Evolutionary conservation across 1,140 invertebrate species (phyloP), one percentile per base, ranked within the genome.

Genomic region (Adoxophyes honmai): DNA sequence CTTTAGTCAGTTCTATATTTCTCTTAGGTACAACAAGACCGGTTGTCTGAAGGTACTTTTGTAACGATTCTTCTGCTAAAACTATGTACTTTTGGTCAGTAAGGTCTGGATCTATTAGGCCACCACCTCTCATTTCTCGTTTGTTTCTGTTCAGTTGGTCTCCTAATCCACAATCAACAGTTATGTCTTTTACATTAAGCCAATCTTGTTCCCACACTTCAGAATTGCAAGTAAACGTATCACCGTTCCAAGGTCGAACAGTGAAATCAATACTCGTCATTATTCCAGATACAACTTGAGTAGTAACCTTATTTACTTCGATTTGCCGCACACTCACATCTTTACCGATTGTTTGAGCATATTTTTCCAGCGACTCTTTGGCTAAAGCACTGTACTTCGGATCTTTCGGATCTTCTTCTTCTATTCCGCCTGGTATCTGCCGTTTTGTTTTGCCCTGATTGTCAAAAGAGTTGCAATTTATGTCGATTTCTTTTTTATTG

Each of bases 211-310:
- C 64, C 61, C 63, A 75, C 42, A 80, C 48, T 16, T 60, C 55
- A 7, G 80, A 75, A 48, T 60, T 34, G 16, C 79, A 81, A 7
- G 21, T 38, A 21, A 74, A 52, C 39, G 57, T 39, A 18, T 65
- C 52, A n/a, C n/a, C 42, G 10, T 59, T 58, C 48, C 39, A 5
- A 35, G 62, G 55, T 10, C 37, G 34, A 52, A 75, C 59, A 16
- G 42, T 64, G 52, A 81, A 83, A 28, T 67, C 16, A 34, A 83
- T 68, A 37, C 3, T 52, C 0, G 68, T 81, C 10, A 63, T n/a
- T 6, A 13, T 37, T 7, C 64, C 67, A 37, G 66, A 33, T 13
- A 73, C 70, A 2, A 68, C 52, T 36, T 68, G 63, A 1, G 34
- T 53, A 0, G 60, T 62, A 0, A 64, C 66, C 57, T 59, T 63